Evolutionary conservation across 2,113 vertebrate species (phyloP).

Genomic region (Poeciliopsis turrubarensis): DNA sequence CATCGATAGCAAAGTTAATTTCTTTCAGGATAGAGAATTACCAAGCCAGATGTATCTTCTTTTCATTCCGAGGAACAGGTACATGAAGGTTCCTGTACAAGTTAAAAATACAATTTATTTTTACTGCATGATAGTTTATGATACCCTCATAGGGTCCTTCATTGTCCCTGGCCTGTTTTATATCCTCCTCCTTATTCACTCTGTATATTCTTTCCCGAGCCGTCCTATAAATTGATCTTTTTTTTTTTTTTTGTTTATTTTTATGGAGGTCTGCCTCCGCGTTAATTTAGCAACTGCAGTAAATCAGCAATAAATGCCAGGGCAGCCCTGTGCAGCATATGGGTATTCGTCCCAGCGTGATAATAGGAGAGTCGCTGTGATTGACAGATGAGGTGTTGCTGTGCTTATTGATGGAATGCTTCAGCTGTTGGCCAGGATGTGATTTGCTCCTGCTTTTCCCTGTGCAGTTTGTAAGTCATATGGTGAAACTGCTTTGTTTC

Average conservation of each 20-base stretch:
- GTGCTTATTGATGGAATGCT: not conserved
- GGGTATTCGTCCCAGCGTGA: not conserved
- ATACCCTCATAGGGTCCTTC: not conserved
- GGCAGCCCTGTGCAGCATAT: not conserved
- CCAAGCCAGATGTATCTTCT: not conserved
- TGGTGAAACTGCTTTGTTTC: not conserved
- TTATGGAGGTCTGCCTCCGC: not conserved
- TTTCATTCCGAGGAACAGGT: too few relatives aligned
- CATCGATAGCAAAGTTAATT: too few relatives aligned
- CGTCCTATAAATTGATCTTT: not conserved
- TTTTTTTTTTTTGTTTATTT: not conserved
- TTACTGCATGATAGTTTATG: not conserved
- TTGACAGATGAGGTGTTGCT: slow-evolving; percentile 1
- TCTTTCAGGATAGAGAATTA: too few relatives aligned
- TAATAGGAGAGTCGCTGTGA: not conserved
- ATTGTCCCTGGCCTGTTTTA: not conserved
- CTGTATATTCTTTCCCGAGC: not conserved
- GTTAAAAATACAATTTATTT: not conserved
- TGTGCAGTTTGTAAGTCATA: not conserved
- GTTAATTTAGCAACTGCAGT: not conserved
- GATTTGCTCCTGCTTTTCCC: not conserved
- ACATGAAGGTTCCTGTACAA: not conserved
- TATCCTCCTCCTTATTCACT: not conserved
- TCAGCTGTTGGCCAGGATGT: not conserved
- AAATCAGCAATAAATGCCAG: slow-evolving; percentile 5